Base-by-base conservation (phyloP, 37 sponge, comb jelly and placozoan genomes). In the Spongia lamella region DNA sequence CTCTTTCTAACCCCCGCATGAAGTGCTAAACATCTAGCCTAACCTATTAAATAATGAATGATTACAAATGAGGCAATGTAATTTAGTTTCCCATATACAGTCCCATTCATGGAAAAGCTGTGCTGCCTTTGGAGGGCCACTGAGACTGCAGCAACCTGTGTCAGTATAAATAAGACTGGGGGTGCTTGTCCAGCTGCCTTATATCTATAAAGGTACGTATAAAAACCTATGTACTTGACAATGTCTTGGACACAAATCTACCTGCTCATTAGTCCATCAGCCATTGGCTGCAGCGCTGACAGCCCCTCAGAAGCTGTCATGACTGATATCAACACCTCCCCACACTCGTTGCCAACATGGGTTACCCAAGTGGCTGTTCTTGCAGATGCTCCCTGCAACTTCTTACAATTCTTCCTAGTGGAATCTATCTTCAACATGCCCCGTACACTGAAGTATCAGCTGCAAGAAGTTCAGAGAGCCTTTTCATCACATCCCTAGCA, bases 1-100 rank as follows among this genome's bases (percentile, higher is more conserved):
- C 75, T 5, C 49, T 16, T 16, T 70, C 77, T 27, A 84, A 27
- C 30, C 84, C 34, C 1, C 84, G 26, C 84, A 76, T 84, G 31
- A 77, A 84, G 56, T 84, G 84, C 84, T 77, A 76, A 40, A 60
- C 51, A 31, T 84, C 84, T 0, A 84, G 61, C 19, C 75, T 30
- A 2, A 82, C 62, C 11, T 24, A 31, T 27, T 27, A 5, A 58
- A 19, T 17, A 17, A 11, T 14, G 4, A 58, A 15, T 58, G 6
- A 27, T 5, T 22, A 27, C 13, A 27, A 15, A 58, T 58, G 25
- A 15, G 14, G 29, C 7, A 15, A 27, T 58, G 14, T 17, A 52
- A 19, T 19, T 17, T 17, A 52, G 17, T 58, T 7, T 15, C 7
- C 29, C 7, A 11, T 58, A 73, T 14, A 1, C 1, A 14, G 34